Base-by-base conservation (phyloP, 2,888 invertebrate genomes). In the Trichogramma evanescens region DNA sequence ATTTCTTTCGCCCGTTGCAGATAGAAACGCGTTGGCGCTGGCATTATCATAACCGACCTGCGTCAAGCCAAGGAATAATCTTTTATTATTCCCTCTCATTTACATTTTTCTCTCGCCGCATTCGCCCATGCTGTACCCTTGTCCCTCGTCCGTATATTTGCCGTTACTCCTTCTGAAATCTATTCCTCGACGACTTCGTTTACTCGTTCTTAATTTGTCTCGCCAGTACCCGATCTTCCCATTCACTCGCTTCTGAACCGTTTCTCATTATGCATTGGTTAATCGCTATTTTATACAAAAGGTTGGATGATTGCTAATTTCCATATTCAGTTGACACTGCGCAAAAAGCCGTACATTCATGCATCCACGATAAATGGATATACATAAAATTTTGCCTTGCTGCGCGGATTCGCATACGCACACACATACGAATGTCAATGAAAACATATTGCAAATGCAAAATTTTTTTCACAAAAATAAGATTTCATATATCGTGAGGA, bases 31-130 rank as follows among this genome's bases (percentile, higher is more conserved):
- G 26, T 26, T 26, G 26, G 26, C 26, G 26, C 26, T 64, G 48
- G 63, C 66, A 71, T 72, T 69, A 71, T 65, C 70, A 72, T 72
- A 71, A 70, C 69, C 67, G 66, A 67, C 66, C 61, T 26, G 26
- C 26, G 26, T 26, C 26, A 26, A 26, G 26, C 26, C 26, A 52
- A 50, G 59, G 54, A 67, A 66, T 68, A 68, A 72, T 72, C 67
- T 69, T 69, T 71, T 72, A 70, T 70, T 68, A 64, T 66, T 61
- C 57, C 54, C 38, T 58, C 45, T 55, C 56, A 60, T 61, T 53
- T 59, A 63, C 53, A 58, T 55, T 61, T 61, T 57, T 58, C 42
- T 57, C 46, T n/a, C 40, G 54, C 63, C 52, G 61, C 45, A 43
- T 54, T 61, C 57, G 52, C 52, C 53, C 26, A 26, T 26, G 3